phyloP scores from a whole-genome alignment of 2,797 vertebrate genomes.

The Tokudaia tokunoshimensis region DNA sequence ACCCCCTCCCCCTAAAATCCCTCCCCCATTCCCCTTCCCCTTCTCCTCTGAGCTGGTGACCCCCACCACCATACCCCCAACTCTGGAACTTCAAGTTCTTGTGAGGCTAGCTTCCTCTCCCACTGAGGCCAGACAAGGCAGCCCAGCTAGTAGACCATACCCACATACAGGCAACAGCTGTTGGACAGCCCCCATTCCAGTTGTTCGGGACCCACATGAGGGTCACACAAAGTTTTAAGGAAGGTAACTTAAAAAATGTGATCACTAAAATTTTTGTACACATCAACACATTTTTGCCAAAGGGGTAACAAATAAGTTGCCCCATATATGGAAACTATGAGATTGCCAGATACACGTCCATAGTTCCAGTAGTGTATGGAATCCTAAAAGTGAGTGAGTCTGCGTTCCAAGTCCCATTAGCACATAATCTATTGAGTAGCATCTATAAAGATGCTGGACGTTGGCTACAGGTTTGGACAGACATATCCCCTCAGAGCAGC shows the following conservation, averaged over 20 bases:
- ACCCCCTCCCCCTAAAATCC: neutral
- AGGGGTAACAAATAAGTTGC: slow-evolving; percentile 16
- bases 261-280: slow-evolving; percentile 34
- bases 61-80: neutral
- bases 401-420: neutral
- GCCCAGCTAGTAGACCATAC: neutral
- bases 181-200: neutral
- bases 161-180: neutral
- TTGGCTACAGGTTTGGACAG: neutral
- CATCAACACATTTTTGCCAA: slow-evolving; percentile 44
- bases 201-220: neutral
- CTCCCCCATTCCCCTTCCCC: neutral
- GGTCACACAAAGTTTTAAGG: neutral
- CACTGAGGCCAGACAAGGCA: neutral
- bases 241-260: neutral
- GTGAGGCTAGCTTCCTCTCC: neutral
- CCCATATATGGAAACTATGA: slow-evolving; percentile 6
- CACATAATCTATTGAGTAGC: neutral
- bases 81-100: neutral
- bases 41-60: neutral
- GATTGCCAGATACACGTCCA: neutral
- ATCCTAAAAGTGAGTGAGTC: neutral
- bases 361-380: neutral
- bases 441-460: neutral
- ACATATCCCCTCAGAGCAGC: neutral